Evolutionary conservation across 2,797 vertebrate genomes (phyloP).

Genomic region (Rhabdophis nuchalis): DNA sequence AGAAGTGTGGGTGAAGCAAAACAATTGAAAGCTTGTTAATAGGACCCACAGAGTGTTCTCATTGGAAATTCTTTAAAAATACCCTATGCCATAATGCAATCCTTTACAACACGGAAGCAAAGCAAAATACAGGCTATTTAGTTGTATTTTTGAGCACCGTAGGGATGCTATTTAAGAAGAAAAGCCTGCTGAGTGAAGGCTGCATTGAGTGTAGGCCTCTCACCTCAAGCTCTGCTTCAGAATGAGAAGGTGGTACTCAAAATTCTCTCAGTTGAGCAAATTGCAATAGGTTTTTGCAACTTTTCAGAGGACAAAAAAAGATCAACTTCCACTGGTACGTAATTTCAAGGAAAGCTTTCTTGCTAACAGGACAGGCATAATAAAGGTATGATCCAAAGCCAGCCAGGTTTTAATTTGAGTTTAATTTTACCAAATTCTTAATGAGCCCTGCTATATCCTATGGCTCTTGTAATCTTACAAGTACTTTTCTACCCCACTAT

Average conservation of each 20-base stretch:
- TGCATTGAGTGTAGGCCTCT: neutral
- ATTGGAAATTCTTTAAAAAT: slow-evolving; percentile 26
- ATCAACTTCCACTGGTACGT: neutral
- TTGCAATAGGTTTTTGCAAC: neutral
- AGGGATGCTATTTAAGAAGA: neutral
- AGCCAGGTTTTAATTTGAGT: neutral
- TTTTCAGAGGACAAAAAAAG: neutral
- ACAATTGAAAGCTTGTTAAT: slow-evolving; percentile 1
- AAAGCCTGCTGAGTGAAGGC: neutral
- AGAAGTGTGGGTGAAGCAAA: slow-evolving; percentile 7
- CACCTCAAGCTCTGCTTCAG: neutral
- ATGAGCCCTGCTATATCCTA: neutral
- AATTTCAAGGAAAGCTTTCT: neutral
- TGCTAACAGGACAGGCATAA: slow-evolving; percentile 20
- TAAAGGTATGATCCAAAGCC: neutral
- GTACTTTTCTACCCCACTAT: neutral
- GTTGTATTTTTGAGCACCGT: neutral
- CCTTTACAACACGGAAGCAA: slow-evolving; percentile 12
- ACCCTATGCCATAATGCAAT: neutral
- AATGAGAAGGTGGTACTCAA: neutral
- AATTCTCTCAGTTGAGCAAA: neutral
- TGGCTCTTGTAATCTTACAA: neutral
- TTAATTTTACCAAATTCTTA: neutral
- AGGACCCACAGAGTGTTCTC: neutral
- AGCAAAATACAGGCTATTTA: slow-evolving; percentile 13